A percentile compares a stretch with the other conserved stretches of the same genome.
Conservation (phyloP, 2,888 invertebrate species). For the Phyllotreta cruciferae region DNA sequence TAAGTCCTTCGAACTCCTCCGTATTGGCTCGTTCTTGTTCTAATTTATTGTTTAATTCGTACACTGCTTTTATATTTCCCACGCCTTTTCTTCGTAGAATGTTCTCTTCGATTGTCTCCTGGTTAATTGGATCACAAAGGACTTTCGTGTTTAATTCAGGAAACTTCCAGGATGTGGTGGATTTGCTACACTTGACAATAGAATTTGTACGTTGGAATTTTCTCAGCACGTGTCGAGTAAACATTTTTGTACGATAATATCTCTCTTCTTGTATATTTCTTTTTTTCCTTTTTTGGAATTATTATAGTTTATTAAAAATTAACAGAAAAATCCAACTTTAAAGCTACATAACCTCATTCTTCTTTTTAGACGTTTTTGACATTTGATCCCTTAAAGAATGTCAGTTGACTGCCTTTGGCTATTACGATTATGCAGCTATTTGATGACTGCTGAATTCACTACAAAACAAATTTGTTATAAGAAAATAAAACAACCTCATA, state of each 20-base stretch:
- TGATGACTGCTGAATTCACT: no score
- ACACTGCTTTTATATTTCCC: constrained; percentile 69
- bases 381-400: not conserved
- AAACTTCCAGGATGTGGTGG: constrained; percentile 32
- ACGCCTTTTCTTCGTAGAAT: constrained; percentile 72
- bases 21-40: constrained; percentile 44
- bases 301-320: no score
- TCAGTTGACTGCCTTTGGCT: no score
- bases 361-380: not conserved
- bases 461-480: no score
- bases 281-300: no score
- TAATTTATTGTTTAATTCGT: constrained; percentile 60
- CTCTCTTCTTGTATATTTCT: no score
- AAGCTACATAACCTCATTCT: constrained; percentile 4
- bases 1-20: constrained; percentile 11
- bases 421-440: no score
- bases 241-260: not conserved
- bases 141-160: constrained; percentile 68
- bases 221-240: not conserved
- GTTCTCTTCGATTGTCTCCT: constrained; percentile 69
- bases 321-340: not conserved
- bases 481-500: no score
- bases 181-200: constrained; percentile 3
- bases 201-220: constrained; percentile 1
- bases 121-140: constrained; percentile 68